Conservation (phyloP, 2,797 vertebrate species). For the Neosalanx taihuensis region DNA sequence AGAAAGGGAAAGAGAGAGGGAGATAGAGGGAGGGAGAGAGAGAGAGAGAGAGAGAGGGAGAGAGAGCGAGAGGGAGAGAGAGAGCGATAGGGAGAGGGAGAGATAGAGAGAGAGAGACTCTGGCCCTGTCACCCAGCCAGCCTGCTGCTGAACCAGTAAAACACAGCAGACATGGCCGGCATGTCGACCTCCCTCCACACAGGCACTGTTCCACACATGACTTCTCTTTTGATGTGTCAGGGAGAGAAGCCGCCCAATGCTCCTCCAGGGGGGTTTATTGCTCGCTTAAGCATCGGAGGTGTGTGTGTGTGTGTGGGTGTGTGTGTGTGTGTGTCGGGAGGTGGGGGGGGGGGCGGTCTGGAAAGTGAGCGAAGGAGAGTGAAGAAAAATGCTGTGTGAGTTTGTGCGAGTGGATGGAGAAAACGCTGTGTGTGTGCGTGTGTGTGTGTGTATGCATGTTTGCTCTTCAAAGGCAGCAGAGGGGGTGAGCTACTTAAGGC, state of each 20-base stretch:
- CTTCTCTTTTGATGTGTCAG: conserved; percentile 70
- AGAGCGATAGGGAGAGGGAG: too few relatives aligned
- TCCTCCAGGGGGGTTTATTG: conserved; percentile 63
- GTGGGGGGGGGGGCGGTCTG: not conserved
- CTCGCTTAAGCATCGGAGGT: conserved; percentile 48
- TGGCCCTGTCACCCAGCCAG: conserved; percentile 34
- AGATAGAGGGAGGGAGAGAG: too few relatives aligned
- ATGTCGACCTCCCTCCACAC: conserved; percentile 60
- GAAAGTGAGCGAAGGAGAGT: conserved; percentile 4
- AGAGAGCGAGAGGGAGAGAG: too few relatives aligned
- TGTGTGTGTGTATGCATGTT: conserved; percentile 43
- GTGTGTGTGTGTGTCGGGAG: conserved; percentile 13
- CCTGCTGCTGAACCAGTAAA: conserved; percentile 47
- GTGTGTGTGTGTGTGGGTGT: conserved; percentile 6
- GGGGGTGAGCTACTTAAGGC: conserved; percentile 67
- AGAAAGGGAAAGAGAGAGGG: too few relatives aligned
- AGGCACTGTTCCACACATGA: conserved; percentile 69
- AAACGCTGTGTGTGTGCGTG: conserved; percentile 1
- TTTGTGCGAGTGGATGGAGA: not conserved
- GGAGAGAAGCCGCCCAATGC: conserved; percentile 58
- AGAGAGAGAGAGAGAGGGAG: too few relatives aligned
- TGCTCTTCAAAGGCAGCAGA: conserved; percentile 69
- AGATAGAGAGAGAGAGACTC: conserved; percentile 5
- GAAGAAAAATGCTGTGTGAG: too few relatives aligned
- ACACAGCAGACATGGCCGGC: conserved; percentile 64